Conservation (phyloP, 2,113 vertebrate species). For the Diglossa brunneiventris region DNA sequence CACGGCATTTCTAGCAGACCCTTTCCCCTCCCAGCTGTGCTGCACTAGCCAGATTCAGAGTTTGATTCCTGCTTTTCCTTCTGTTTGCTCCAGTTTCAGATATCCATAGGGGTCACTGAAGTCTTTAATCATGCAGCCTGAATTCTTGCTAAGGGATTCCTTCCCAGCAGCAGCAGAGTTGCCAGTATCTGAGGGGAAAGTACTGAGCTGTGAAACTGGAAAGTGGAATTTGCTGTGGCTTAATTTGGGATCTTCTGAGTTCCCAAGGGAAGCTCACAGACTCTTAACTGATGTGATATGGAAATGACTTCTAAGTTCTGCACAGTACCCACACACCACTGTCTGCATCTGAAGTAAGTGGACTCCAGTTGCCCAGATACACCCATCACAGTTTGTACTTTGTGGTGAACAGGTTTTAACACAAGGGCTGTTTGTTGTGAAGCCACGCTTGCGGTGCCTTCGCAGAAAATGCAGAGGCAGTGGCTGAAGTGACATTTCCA, state of each 20-base stretch:
- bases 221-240: not conserved
- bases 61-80: not conserved
- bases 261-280: not conserved
- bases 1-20: fast-evolving
- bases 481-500: not conserved
- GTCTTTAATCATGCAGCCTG: not conserved
- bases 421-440: not conserved
- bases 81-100: not conserved
- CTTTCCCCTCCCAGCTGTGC: not conserved
- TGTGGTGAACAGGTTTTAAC: not conserved
- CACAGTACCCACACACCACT: too few species aligned
- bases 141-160: not conserved
- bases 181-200: not conserved
- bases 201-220: not conserved
- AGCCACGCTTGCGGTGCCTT: not conserved
- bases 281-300: not conserved
- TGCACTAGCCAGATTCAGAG: not conserved
- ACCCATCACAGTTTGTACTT: not conserved
- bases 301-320: not conserved
- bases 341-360: not conserved
- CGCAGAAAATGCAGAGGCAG: not conserved
- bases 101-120: not conserved
- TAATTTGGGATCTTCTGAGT: not conserved
- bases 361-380: not conserved
- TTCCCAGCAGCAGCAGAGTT: not conserved